A percentile compares a stretch with the other conserved stretches of the same genome.
Evolutionary conservation across 2,888 invertebrate species (phyloP).

Genomic region (Ypsolopha scabrella): DNA sequence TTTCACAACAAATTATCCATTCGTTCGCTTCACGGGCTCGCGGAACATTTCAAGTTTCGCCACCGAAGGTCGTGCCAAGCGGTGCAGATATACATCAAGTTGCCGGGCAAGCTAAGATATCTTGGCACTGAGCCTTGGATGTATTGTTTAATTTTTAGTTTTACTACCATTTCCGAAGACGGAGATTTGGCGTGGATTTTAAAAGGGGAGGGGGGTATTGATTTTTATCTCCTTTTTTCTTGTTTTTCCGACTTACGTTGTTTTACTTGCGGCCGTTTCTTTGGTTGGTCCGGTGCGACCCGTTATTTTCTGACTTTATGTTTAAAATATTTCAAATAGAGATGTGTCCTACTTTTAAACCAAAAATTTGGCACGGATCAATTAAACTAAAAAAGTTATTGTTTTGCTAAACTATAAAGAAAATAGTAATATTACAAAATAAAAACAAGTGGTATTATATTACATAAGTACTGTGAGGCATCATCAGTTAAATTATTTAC

Average conservation of each 20-base stretch:
- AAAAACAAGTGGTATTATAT: too few relatives aligned
- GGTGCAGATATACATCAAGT: constrained; percentile 34
- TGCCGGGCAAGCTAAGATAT: constrained; percentile 15
- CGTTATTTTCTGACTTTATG: not conserved
- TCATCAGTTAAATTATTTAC: too few relatives aligned
- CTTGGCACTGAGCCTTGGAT: constrained; percentile 23
- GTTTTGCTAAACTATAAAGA: too few relatives aligned
- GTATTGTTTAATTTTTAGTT: constrained; percentile 49
- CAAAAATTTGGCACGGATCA: too few relatives aligned
- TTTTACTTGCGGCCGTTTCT: not conserved
- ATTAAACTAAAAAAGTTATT: too few relatives aligned
- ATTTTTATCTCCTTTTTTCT: not conserved
- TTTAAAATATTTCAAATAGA: too few relatives aligned
- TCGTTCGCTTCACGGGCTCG: too few relatives aligned
- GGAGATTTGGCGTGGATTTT: constrained; percentile 16
- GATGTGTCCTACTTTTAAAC: too few relatives aligned
- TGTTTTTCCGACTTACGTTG: not conserved
- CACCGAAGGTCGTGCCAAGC: constrained; percentile 16
- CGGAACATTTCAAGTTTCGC: not conserved
- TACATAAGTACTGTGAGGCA: too few relatives aligned
- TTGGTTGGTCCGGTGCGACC: not conserved
- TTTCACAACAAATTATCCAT: not conserved
- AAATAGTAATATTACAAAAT: too few relatives aligned
- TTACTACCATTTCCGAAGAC: constrained; percentile 16
- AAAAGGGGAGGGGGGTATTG: not conserved